Conservation (phyloP, 2,888 invertebrate species). For the Arrhopalites spinosus region DNA sequence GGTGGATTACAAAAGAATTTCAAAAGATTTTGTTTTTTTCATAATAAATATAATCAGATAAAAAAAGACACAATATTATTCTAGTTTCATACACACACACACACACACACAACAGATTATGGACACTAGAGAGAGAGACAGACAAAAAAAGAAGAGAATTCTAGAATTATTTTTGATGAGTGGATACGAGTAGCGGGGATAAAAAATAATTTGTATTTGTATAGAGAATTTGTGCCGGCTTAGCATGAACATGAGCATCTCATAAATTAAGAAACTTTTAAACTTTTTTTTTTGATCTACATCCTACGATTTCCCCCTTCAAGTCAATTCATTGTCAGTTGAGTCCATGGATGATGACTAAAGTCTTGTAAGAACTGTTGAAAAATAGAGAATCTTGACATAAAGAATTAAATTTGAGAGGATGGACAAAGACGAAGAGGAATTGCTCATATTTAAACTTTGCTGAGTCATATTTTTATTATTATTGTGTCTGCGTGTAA, state of each 20-base stretch:
- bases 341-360: neutral
- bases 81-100: neutral
- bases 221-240: neutral
- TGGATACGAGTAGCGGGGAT: neutral
- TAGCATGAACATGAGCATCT: conserved; percentile 15
- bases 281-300: conserved; percentile 20
- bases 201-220: conserved; percentile 4
- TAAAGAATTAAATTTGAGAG: neutral
- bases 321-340: conserved; percentile 4
- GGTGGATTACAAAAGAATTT: conserved; percentile 8
- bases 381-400: neutral
- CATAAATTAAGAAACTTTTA: conserved; percentile 17
- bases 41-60: neutral
- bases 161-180: too few relatives aligned
- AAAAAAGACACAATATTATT: neutral
- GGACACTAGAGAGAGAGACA: neutral
- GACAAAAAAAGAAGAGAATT: conserved; percentile 1
- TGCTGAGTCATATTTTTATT: too few relatives aligned
- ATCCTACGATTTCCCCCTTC: conserved; percentile 16
- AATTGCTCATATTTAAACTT: too few relatives aligned
- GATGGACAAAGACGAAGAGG: too few relatives aligned
- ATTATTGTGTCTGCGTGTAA: too few relatives aligned
- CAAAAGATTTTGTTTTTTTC: neutral
- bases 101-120: neutral
- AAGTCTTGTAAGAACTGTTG: neutral